Conservation (phyloP, 2,113 vertebrate species). For the Lamprotornis superbus region DNA sequence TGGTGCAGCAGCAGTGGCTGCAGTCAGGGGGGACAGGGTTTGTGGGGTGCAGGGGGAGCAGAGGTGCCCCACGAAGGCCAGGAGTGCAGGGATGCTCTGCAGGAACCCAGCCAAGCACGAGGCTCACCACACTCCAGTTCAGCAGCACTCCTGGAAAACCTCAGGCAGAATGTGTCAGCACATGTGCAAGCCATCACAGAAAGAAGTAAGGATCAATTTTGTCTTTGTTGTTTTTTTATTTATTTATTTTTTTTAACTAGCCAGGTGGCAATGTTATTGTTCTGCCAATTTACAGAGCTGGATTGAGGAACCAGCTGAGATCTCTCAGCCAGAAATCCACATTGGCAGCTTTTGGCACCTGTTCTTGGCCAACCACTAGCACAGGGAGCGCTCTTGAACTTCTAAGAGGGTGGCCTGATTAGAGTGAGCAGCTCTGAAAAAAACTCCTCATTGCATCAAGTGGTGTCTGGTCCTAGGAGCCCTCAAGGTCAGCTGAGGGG, state of each 20-base stretch:
- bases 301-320: slow-evolving; percentile 9
- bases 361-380: not conserved
- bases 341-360: not conserved
- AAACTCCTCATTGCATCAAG: not conserved
- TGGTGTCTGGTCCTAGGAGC: not conserved
- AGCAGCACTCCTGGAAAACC: fast-evolving
- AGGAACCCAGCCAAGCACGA: not conserved
- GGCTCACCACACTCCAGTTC: fast-evolving
- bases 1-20: fast-evolving
- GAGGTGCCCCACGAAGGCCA: not conserved
- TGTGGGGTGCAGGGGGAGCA: fast-evolving
- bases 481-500: not conserved
- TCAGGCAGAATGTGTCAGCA: fast-evolving
- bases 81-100: fast-evolving
- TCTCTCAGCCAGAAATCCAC: not conserved
- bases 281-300: not conserved
- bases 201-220: not conserved
- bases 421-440: not conserved
- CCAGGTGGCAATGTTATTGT: not conserved
- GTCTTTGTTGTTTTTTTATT: not conserved
- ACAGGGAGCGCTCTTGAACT: not conserved
- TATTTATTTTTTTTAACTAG: not conserved
- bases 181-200: not conserved
- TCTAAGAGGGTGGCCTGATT: not conserved
- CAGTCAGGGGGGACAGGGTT: fast-evolving